Evolutionary conservation across 2,797 vertebrate genomes (phyloP).

Genomic region (Sebastes ruberrimus): DNA sequence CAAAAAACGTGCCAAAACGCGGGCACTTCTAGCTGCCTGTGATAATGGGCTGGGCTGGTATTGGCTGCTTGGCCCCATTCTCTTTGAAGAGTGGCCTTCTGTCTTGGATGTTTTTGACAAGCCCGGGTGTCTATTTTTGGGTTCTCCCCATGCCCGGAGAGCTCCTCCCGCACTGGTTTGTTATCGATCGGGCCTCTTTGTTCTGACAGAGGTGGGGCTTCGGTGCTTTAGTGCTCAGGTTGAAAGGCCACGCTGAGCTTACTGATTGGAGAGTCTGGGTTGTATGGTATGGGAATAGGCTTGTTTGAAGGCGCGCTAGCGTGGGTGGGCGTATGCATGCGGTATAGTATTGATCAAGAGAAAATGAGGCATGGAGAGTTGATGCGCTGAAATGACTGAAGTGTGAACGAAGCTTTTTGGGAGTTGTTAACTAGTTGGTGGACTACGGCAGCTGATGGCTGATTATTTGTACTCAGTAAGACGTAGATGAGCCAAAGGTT

Average conservation of each 20-base stretch:
- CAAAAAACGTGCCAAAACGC: constrained; percentile 80
- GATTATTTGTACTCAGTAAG: constrained; percentile 30
- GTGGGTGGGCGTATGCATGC: constrained; percentile 78
- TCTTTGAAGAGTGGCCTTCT: constrained; percentile 83
- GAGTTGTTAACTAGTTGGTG: constrained; percentile 57
- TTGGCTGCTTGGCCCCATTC: constrained; percentile 79
- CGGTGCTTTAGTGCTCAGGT: constrained; percentile 76
- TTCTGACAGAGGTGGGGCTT: constrained; percentile 81
- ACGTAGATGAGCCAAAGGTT: constrained; percentile 25
- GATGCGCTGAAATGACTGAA: constrained; percentile 66
- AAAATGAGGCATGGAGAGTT: constrained; percentile 71
- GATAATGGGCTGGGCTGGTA: constrained; percentile 74
- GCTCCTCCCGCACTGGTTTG: constrained; percentile 75
- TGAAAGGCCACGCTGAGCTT: constrained; percentile 83
- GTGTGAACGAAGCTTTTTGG: constrained; percentile 52
- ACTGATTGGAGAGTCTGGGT: constrained; percentile 85
- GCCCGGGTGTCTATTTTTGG: constrained; percentile 84
- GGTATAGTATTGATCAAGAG: constrained; percentile 79
- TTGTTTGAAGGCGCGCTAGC: constrained; percentile 74
- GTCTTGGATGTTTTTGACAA: constrained; percentile 82
- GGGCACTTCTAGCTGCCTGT: constrained; percentile 70
- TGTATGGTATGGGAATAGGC: constrained; percentile 76
- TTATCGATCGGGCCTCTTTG: constrained; percentile 84
- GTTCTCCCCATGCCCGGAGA: constrained; percentile 81
- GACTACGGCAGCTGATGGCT: constrained; percentile 30